These are phyloP conservation scores for Boleophthalmus pectinirostris DNA, from an alignment of 2,113 vertebrate species.

Conservation along the genomic window DNA sequence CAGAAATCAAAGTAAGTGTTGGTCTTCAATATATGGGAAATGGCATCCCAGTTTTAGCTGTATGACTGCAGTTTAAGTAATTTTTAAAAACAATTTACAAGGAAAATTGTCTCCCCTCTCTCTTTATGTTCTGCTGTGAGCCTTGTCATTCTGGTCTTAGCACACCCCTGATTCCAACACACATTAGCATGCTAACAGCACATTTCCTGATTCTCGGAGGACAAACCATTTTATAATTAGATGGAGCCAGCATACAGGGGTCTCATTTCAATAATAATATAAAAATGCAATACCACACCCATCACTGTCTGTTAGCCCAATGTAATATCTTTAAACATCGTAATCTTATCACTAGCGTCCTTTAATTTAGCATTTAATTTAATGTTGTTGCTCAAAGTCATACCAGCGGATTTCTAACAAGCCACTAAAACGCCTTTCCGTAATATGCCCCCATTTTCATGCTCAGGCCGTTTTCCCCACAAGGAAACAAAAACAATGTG, in stretches of 20 bases:
- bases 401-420: slow-evolving; percentile 1
- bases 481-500: neutral
- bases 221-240: too few species aligned
- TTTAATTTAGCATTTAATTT: slow-evolving; percentile 22
- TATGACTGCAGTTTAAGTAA: neutral
- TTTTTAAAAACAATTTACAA: too few species aligned
- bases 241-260: too few species aligned
- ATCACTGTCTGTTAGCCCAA: neutral
- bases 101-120: too few species aligned
- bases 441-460: neutral
- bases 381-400: neutral
- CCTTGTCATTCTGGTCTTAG: too few species aligned
- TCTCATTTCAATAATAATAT: too few species aligned
- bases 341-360: neutral
- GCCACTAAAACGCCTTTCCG: slow-evolving; percentile 11
- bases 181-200: too few species aligned
- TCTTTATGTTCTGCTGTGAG: too few species aligned
- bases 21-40: neutral
- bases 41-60: neutral
- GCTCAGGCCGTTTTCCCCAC: slow-evolving; percentile 8
- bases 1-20: neutral
- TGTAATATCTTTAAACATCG: neutral
- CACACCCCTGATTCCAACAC: too few species aligned
- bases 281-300: neutral
- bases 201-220: too few species aligned